A percentile compares a stretch with the other conserved stretches of the same genome.
These are phyloP conservation scores for Pristionchus mayeri DNA, from an alignment of 2,888 invertebrate species.

Conservation along the genomic window DNA sequence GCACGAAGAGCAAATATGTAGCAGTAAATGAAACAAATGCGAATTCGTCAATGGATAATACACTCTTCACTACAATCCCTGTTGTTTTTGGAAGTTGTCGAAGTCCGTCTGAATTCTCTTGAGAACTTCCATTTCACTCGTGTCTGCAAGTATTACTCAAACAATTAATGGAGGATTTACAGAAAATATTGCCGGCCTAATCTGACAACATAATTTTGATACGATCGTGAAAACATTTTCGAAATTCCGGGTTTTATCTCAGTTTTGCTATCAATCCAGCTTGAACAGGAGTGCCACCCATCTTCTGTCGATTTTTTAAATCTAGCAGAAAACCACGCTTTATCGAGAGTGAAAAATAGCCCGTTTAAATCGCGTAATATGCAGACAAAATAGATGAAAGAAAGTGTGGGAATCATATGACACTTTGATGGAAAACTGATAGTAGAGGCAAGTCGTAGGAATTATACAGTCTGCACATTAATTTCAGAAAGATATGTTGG, in stretches of 20 bases:
- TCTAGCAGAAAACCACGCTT: background rate
- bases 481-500: background rate
- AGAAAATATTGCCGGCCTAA: background rate
- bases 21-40: too few species aligned
- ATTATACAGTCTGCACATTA: background rate
- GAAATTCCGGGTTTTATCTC: background rate
- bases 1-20: too few species aligned
- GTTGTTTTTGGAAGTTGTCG: background rate
- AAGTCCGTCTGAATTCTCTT: background rate
- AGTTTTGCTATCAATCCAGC: background rate
- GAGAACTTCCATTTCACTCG: background rate
- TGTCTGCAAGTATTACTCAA: background rate
- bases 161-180: background rate
- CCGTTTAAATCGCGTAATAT: slow-evolving; percentile 11
- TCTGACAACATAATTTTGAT: background rate
- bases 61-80: too few species aligned
- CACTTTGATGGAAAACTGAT: too few species aligned
- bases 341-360: slow-evolving; percentile 2
- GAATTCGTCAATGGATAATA: too few species aligned
- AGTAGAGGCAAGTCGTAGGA: too few species aligned
- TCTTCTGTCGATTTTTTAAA: too few species aligned
- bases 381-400: background rate
- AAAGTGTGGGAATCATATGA: background rate
- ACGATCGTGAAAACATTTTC: background rate
- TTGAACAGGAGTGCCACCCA: too few species aligned